phyloP scores from a whole-genome alignment of 2,888 invertebrate species.

The Hyles lineata region DNA sequence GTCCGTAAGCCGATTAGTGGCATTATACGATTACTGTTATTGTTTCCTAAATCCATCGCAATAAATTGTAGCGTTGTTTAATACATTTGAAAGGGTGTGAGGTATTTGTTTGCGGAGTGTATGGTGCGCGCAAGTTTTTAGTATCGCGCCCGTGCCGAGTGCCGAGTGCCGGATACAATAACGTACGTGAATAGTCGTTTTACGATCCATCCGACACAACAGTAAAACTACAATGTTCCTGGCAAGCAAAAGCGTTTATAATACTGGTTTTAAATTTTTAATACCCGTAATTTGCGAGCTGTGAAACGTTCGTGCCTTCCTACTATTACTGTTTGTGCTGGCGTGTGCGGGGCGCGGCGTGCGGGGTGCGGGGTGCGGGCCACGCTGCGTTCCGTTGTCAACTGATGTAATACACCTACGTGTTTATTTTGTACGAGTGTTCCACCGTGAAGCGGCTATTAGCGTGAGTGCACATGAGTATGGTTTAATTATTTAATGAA shows the following conservation, averaged over 20 bases:
- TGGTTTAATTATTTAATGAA: constrained; percentile 69
- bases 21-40: constrained; percentile 37
- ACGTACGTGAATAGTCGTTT: constrained; percentile 58
- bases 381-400: constrained; percentile 43
- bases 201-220: constrained; percentile 55
- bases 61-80: constrained; percentile 37
- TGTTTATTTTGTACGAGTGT: constrained; percentile 55
- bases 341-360: constrained; percentile 36
- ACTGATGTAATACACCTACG: constrained; percentile 52
- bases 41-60: constrained; percentile 34
- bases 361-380: constrained; percentile 35
- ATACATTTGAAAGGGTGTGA: constrained; percentile 28
- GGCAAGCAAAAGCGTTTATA: constrained; percentile 61
- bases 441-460: constrained; percentile 51
- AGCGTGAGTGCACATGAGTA: constrained; percentile 55
- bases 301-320: constrained; percentile 49
- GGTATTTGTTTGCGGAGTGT: constrained; percentile 37
- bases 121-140: constrained; percentile 35
- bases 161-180: constrained; percentile 34
- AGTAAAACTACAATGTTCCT: constrained; percentile 66
- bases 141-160: constrained; percentile 20
- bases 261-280: constrained; percentile 69
- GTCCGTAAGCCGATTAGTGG: constrained; percentile 37
- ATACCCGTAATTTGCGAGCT: constrained; percentile 67
- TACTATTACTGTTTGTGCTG: constrained; percentile 38